These are phyloP conservation scores for Drosophila siamana DNA, from an alignment of 2,888 invertebrate genomes.

Conservation along the genomic window DNA sequence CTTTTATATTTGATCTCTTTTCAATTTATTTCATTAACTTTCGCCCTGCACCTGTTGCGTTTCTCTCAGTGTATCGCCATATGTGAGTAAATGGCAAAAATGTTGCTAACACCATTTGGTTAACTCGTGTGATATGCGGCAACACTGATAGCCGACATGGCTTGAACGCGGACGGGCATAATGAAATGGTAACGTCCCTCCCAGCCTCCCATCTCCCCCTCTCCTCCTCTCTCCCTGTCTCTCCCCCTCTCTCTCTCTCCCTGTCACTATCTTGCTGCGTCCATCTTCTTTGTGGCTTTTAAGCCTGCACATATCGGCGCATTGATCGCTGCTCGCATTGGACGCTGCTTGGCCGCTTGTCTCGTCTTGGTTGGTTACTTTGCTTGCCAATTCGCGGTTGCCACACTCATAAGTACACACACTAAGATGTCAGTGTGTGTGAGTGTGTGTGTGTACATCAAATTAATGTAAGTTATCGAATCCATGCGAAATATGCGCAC, in stretches of 20 bases:
- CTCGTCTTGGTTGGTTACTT: conserved; percentile 55
- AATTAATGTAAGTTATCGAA: conserved; percentile 81
- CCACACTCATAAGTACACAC: conserved; percentile 30
- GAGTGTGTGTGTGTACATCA: conserved; percentile 62
- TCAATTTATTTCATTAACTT: no score
- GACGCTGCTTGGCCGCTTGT: conserved; percentile 25
- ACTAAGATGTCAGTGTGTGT: conserved; percentile 29
- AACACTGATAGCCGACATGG: conserved; percentile 27
- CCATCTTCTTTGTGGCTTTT: conserved; percentile 34
- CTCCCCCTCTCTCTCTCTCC: not conserved
- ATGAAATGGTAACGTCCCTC: conserved; percentile 60
- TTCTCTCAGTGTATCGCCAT: conserved; percentile 36
- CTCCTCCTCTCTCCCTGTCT: not conserved
- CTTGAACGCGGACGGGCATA: conserved; percentile 49
- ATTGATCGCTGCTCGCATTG: conserved; percentile 56
- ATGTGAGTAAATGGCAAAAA: conserved; percentile 36
- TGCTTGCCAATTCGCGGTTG: conserved; percentile 55
- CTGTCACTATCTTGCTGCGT: not conserved
- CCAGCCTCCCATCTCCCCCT: conserved; percentile 4
- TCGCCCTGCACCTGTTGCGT: no score
- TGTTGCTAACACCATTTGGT: conserved; percentile 56
- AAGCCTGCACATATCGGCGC: conserved; percentile 38
- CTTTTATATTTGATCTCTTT: no score
- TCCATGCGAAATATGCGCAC: conserved; percentile 68
- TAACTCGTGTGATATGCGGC: conserved; percentile 45